A percentile compares a stretch with the other conserved stretches of the same genome.
Conservation (phyloP, 2,797 vertebrate genomes). For the Megalops cyprinoides region DNA sequence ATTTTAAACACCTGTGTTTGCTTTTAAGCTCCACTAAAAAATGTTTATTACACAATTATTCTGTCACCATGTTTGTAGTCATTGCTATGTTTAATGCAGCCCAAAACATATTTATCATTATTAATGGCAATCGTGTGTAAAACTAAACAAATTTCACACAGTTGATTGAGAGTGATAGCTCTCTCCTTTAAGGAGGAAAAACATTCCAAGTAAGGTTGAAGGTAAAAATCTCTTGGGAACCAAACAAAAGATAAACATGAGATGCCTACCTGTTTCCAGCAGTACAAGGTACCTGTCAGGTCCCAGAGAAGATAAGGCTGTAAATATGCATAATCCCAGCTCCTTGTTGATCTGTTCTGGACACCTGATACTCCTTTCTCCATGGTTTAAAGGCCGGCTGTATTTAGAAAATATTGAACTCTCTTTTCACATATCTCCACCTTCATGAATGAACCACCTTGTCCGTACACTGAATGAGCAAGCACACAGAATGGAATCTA, state of each 20-base stretch:
- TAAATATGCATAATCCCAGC: slow-evolving; percentile 13
- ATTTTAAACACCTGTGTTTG: neutral
- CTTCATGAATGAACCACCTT: slow-evolving; percentile 6
- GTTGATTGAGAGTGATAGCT: neutral
- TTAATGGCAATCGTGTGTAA: neutral
- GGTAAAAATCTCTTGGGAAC: neutral
- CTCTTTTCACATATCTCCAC: slow-evolving; percentile 13
- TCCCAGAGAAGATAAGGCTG: slow-evolving; percentile 24
- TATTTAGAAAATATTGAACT: neutral
- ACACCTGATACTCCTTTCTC: neutral
- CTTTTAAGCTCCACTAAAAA: neutral
- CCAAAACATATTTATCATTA: neutral
- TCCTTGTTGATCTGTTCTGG: slow-evolving; percentile 10
- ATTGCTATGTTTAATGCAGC: neutral
- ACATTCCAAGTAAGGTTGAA: neutral
- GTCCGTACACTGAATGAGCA: slow-evolving; percentile 6
- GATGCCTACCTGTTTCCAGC: slow-evolving; percentile 17
- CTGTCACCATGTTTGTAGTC: neutral
- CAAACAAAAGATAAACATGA: neutral
- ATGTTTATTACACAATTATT: neutral
- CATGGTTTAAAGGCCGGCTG: slow-evolving; percentile 2
- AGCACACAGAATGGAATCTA: slow-evolving; percentile 4
- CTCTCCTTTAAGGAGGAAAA: neutral
- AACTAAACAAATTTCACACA: neutral
- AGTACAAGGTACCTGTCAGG: slow-evolving; percentile 15